A percentile compares a stretch with the other conserved stretches of the same genome.
Conservation (phyloP, 2,888 invertebrate genomes). For the Patella ulyssiponensis region DNA sequence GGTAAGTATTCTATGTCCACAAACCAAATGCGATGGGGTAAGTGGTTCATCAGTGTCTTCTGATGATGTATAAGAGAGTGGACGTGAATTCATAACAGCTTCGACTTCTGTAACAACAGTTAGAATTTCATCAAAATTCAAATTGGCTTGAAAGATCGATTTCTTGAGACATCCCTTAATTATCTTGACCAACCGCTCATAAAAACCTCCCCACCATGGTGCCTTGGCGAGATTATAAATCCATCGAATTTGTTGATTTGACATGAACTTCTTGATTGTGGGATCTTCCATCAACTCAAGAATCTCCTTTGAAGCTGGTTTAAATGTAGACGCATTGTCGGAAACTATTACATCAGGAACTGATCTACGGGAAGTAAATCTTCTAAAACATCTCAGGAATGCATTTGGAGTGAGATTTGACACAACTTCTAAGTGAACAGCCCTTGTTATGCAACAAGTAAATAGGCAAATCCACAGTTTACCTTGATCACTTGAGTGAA, state of each 20-base stretch:
- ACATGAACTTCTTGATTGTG: too few relatives aligned
- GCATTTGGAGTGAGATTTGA: constrained; percentile 2
- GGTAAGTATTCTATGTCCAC: constrained; percentile 10
- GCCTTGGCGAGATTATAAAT: background rate
- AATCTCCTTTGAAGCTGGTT: background rate
- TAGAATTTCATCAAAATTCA: constrained; percentile 6
- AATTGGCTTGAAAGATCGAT: constrained; percentile 1
- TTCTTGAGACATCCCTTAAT: constrained; percentile 21
- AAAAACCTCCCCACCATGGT: constrained; percentile 26
- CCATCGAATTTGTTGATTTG: background rate
- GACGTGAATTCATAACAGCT: constrained; percentile 2
- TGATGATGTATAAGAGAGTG: constrained; percentile 5
- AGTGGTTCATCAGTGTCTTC: constrained; percentile 16
- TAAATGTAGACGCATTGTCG: constrained; percentile 22
- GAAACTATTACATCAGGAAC: constrained; percentile 9
- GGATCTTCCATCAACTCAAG: background rate
- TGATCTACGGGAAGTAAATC: constrained; percentile 15
- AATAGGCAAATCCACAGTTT: constrained; percentile 15
- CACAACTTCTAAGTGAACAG: too few relatives aligned
- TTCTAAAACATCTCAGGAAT: constrained; percentile 18
- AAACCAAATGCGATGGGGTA: constrained; percentile 20
- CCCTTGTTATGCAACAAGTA: constrained; percentile 13
- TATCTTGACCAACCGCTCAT: constrained; percentile 20
- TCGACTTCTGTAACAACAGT: constrained; percentile 19
- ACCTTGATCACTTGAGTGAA: constrained; percentile 8